A percentile compares a stretch with the other conserved stretches of the same genome.
These are phyloP conservation scores for Caloenas nicobarica DNA, from an alignment of 2,113 vertebrate genomes.

Conservation along the genomic window DNA sequence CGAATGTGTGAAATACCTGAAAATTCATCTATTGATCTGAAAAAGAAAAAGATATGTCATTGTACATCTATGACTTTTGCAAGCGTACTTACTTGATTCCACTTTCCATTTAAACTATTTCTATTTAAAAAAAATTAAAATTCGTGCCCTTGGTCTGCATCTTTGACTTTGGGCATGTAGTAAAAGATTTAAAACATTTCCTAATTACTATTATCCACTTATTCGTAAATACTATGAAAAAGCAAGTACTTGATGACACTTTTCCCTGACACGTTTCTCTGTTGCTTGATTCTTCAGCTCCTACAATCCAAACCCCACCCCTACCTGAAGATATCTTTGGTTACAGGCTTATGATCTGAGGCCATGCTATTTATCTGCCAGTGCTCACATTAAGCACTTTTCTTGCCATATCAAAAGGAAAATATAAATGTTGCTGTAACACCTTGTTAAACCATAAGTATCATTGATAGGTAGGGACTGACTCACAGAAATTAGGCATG, in stretches of 20 bases:
- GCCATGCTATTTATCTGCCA: background rate
- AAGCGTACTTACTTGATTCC: background rate
- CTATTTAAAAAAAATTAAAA: background rate
- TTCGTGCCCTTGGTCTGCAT: accelerated
- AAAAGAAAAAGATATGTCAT: background rate
- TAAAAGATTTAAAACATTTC: background rate
- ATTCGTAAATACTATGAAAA: background rate
- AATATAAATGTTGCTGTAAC: background rate
- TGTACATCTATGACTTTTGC: background rate
- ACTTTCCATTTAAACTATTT: background rate
- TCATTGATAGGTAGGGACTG: background rate
- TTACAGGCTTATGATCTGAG: background rate
- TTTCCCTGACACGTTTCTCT: background rate
- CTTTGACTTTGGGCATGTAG: background rate
- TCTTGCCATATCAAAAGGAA: background rate
- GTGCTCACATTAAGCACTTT: background rate
- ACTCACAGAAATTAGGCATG: background rate
- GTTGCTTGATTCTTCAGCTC: background rate
- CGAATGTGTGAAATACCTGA: background rate
- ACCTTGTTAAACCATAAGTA: accelerated
- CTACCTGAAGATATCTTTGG: background rate
- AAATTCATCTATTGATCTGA: background rate
- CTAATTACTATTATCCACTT: background rate
- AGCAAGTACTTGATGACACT: background rate
- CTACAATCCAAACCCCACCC: background rate